Percentiles rank a stretch among this genome's conserved stretches.
These are phyloP conservation scores for Azemiops feae DNA, from an alignment of 2,113 vertebrate genomes.

Conservation along the genomic window DNA sequence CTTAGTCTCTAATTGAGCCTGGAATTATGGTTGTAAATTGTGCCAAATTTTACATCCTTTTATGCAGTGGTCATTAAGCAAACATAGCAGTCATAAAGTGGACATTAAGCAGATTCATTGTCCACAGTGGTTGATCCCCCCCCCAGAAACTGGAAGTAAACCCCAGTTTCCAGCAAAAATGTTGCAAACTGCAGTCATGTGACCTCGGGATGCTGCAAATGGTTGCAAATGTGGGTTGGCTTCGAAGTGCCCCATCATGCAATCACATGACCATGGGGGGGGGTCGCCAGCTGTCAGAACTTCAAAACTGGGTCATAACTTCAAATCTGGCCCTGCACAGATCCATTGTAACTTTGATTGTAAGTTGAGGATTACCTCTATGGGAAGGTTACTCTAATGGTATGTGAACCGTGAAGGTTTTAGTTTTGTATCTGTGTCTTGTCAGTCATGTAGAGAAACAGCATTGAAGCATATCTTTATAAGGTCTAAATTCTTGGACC, in stretches of 20 bases:
- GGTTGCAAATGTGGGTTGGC: neutral
- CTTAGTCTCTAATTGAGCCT: neutral
- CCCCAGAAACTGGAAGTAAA: neutral
- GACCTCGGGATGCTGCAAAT: neutral
- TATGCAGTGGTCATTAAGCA: neutral
- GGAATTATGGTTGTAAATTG: neutral
- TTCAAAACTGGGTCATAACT: neutral
- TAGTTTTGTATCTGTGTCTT: neutral
- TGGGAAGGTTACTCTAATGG: neutral
- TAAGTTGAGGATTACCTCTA: neutral
- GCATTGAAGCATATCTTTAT: neutral
- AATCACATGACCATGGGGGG: neutral
- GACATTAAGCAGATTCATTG: neutral
- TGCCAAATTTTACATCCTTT: neutral
- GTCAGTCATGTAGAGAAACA: neutral
- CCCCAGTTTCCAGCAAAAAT: neutral
- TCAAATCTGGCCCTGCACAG: neutral
- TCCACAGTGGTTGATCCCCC: neutral
- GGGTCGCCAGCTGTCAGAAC: neutral
- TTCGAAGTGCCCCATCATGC: neutral
- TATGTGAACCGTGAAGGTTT: neutral
- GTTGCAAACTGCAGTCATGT: too few relatives aligned
- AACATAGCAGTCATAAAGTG: neutral
- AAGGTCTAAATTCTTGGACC: neutral
- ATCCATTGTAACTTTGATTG: neutral